phyloP scores from a whole-genome alignment of 37 sponge, comb jelly and placozoan species.

The Trichoplax adhaerens region DNA sequence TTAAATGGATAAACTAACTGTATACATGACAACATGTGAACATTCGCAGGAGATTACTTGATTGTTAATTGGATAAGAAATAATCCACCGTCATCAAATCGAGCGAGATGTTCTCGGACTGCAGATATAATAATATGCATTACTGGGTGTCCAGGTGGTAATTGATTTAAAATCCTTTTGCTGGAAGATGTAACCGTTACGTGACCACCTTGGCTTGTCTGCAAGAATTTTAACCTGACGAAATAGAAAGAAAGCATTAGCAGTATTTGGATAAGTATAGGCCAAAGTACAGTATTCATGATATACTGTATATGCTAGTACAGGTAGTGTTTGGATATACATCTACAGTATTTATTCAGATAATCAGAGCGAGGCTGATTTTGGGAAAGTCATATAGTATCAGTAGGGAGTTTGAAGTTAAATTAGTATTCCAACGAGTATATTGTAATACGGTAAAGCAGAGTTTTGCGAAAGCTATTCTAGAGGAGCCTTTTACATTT shows the following conservation, averaged over 20 bases:
- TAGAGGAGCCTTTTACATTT: too few relatives aligned
- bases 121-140: slow-evolving; percentile 6
- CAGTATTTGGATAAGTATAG: too few relatives aligned
- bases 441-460: too few relatives aligned
- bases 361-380: too few relatives aligned
- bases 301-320: too few relatives aligned
- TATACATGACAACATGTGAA: neutral
- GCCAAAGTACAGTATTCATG: too few relatives aligned
- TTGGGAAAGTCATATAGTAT: too few relatives aligned
- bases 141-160: slow-evolving; percentile 6
- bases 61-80: slow-evolving; percentile 18
- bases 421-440: too few relatives aligned
- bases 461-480: too few relatives aligned
- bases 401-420: too few relatives aligned
- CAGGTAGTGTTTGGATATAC: too few relatives aligned
- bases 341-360: too few relatives aligned
- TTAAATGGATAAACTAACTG: neutral
- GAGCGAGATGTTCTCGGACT: neutral
- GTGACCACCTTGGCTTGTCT: slow-evolving; percentile 16
- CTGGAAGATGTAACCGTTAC: slow-evolving; percentile 22
- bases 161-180: slow-evolving; percentile 14
- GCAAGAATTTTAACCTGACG: slow-evolving; percentile 11
- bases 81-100: slow-evolving; percentile 15
- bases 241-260: neutral
- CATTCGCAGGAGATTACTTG: slow-evolving; percentile 7